A percentile compares a stretch with the other conserved stretches of the same genome.
phyloP scores from a whole-genome alignment of 2,888 invertebrate species.

The Meta bourneti region DNA sequence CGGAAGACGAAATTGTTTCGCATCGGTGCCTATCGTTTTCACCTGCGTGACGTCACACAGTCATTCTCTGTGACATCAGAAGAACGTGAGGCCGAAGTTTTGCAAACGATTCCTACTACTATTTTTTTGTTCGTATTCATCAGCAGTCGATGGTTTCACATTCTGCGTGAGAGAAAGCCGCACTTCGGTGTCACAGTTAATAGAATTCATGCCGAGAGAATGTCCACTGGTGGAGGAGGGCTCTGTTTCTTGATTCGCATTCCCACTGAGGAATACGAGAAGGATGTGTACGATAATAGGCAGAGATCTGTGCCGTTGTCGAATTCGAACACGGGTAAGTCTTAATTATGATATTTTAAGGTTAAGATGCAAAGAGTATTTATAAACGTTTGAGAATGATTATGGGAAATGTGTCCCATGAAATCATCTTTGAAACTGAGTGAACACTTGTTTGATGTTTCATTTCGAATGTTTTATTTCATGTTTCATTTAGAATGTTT shows the following conservation, averaged over 20 bases:
- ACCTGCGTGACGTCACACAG: slow-evolving; percentile 71
- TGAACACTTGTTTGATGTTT: no score
- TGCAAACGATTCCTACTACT: slow-evolving; percentile 47
- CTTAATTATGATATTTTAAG: neutral
- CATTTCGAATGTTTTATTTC: no score
- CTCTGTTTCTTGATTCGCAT: slow-evolving; percentile 77
- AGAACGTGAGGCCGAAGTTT: slow-evolving; percentile 42
- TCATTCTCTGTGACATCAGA: slow-evolving; percentile 32
- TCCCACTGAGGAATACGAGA: slow-evolving; percentile 77
- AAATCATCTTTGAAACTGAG: no score
- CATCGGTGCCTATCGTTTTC: slow-evolving; percentile 46
- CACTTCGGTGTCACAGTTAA: neutral
- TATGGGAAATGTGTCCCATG: neutral
- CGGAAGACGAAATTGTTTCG: slow-evolving; percentile 26
- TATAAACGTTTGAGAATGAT: neutral
- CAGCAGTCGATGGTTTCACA: slow-evolving; percentile 21
- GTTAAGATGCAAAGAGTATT: neutral
- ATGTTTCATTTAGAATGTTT: no score
- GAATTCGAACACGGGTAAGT: slow-evolving; percentile 28
- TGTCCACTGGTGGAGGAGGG: slow-evolving; percentile 67
- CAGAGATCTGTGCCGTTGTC: slow-evolving; percentile 3
- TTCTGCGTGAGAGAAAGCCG: neutral
- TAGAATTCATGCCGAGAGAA: neutral
- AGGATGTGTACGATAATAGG: slow-evolving; percentile 36
- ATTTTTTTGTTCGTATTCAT: slow-evolving; percentile 44